Base-by-base conservation (phyloP, 2,113 vertebrate species). In the Hiodon tergisus region DNA sequence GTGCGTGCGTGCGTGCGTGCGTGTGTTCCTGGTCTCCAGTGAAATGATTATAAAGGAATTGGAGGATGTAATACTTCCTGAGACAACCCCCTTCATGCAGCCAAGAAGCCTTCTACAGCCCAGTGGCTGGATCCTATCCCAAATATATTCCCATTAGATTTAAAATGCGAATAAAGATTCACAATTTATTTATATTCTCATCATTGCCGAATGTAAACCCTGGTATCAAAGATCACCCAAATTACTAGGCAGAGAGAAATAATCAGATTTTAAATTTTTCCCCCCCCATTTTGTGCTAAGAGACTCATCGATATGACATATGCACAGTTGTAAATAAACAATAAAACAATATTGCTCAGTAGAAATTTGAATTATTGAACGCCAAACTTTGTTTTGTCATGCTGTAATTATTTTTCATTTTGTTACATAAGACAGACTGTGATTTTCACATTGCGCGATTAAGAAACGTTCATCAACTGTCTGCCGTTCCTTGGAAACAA, bases 361-460 rank as follows among this genome's bases (percentile, higher is more conserved):
- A 71, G 70, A 48, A 57, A 59, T 71, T 71, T 71, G 70, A 71
- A 60, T 71, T 59, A 71, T 71, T 59, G 70, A 71, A 71, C 57
- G 31, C 31, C 31, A 31, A 31, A 31, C 31, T 31, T 31, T 71
- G 55, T 60, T 71, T 59, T 71, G 70, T 71, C 55, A 71, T 31
- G 46, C 63, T 57, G 54, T 68, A 75, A 68, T 71, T 60, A 75
- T 58, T 67, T 47, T 48, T 13, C 63, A 74, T 67, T 67, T 75
- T 10, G 50, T 75, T 67, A 67, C 62, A 66, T 66, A 65, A 74
- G 72, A 66, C 72, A 66, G 73, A 67, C 67, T 58, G 73, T 76
- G 67, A 76, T 52, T 71, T 63, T 69, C 51, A 63, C 58, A 53
- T 71, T 54, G 17, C 57, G 50, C 63, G 53, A 70, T 76, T 76